A percentile compares a stretch with the other conserved stretches of the same genome.
Evolutionary conservation across 2,113 vertebrate species (phyloP).

Genomic region (Cyphomyrus plagiostoma): DNA sequence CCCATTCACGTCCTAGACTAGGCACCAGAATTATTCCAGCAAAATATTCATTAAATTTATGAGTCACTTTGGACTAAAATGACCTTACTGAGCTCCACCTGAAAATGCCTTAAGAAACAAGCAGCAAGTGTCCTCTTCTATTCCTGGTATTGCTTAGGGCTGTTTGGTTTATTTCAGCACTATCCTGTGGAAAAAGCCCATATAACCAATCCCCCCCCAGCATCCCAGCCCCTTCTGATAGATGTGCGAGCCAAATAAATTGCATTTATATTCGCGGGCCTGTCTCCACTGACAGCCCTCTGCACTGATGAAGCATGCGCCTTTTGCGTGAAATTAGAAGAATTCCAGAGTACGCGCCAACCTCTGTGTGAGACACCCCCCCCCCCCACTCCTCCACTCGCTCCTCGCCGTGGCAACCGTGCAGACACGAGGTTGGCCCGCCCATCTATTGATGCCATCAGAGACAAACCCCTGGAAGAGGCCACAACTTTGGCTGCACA

Average conservation of each 20-base stretch:
- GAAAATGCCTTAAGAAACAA: background rate
- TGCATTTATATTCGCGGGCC: conserved; percentile 36
- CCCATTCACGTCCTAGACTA: background rate
- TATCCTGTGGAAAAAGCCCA: background rate
- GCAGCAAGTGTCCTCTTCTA: conserved; percentile 1
- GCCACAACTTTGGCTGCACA: conserved; percentile 65
- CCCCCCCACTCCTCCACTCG: conserved; percentile 2
- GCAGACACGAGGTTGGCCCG: conserved; percentile 58
- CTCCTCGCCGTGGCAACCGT: conserved; percentile 56
- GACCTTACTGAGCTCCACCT: background rate
- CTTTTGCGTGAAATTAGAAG: conserved; percentile 46
- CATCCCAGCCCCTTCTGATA: background rate
- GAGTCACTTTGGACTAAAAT: conserved; percentile 1
- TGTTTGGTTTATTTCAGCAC: background rate
- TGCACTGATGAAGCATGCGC: conserved; percentile 51
- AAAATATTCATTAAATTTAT: background rate
- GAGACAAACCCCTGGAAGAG: conserved; percentile 49
- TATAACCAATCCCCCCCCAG: background rate
- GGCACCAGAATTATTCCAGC: background rate
- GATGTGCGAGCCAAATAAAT: conserved; percentile 32
- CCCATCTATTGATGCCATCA: conserved; percentile 59
- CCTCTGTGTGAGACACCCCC: conserved; percentile 46
- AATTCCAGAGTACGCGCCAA: conserved; percentile 51
- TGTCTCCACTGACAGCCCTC: conserved; percentile 42
- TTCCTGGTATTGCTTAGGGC: background rate